These are phyloP conservation scores for Caretta caretta DNA, from an alignment of 2,113 vertebrate species.

Conservation along the genomic window DNA sequence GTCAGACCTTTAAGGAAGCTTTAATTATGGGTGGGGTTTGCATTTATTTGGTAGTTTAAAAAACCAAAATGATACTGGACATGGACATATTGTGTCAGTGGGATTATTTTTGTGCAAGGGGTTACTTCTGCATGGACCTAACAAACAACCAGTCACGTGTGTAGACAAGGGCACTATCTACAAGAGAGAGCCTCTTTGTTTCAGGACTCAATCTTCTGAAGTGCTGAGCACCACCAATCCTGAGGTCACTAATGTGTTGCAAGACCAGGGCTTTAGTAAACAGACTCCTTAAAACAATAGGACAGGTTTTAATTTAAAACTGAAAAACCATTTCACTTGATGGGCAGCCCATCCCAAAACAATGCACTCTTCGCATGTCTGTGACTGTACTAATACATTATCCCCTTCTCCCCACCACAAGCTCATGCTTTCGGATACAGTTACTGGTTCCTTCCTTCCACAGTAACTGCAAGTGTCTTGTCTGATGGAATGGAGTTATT, in stretches of 20 bases:
- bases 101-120: background rate
- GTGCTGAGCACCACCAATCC: background rate
- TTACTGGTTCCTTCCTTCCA: fast-evolving
- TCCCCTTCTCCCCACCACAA: fast-evolving
- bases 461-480: background rate
- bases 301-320: background rate
- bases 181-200: background rate
- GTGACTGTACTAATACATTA: background rate
- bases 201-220: background rate
- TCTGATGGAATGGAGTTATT: background rate
- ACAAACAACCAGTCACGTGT: background rate
- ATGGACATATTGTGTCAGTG: background rate
- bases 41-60: background rate
- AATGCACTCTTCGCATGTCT: fast-evolving
- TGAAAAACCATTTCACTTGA: background rate
- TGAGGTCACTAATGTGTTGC: background rate
- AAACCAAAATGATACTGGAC: background rate
- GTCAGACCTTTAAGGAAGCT: background rate
- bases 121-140: background rate
- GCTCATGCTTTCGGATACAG: fast-evolving
- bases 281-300: background rate
- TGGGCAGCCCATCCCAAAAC: fast-evolving
- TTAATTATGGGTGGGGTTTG: background rate
- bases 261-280: fast-evolving
- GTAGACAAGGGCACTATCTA: fast-evolving